These are phyloP conservation scores for Glossosoma conforme DNA, from an alignment of 1,140 invertebrate species.

Conservation along the genomic window DNA sequence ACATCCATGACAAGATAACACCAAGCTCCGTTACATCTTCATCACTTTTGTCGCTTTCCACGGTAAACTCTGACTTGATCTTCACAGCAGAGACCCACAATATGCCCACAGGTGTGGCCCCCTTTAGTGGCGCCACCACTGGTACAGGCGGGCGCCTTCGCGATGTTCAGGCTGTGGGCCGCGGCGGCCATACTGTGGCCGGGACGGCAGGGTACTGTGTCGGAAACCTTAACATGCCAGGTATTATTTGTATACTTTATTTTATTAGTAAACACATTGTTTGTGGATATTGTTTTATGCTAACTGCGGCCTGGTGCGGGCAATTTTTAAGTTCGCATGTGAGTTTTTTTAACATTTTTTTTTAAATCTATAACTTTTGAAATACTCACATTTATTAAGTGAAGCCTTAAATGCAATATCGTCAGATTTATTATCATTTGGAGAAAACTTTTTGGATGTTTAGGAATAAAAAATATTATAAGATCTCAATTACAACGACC, in stretches of 20 bases:
- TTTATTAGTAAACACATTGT: conserved; percentile 1
- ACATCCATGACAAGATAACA: conserved; percentile 58
- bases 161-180: conserved; percentile 90
- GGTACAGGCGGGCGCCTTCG: conserved; percentile 93
- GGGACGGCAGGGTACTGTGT: conserved; percentile 96
- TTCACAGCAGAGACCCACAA: conserved; percentile 99
- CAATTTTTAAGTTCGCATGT: too few species aligned
- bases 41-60: conserved; percentile 57
- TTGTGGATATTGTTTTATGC: neutral
- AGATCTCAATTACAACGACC: too few species aligned
- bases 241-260: conserved; percentile 51
- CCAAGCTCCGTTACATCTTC: conserved; percentile 58
- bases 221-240: conserved; percentile 86
- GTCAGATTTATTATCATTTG: too few species aligned
- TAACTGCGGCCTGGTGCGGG: too few species aligned
- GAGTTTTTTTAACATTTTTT: too few species aligned
- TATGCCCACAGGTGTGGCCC: conserved; percentile 92
- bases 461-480: too few species aligned
- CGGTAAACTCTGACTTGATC: conserved; percentile 80
- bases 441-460: too few species aligned
- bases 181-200: conserved; percentile 88
- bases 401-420: too few species aligned
- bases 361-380: too few species aligned
- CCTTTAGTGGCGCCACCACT: conserved; percentile 93
- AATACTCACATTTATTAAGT: too few species aligned